Conservation (phyloP, 1,140 invertebrate genomes). For the Lepidurus apus region DNA sequence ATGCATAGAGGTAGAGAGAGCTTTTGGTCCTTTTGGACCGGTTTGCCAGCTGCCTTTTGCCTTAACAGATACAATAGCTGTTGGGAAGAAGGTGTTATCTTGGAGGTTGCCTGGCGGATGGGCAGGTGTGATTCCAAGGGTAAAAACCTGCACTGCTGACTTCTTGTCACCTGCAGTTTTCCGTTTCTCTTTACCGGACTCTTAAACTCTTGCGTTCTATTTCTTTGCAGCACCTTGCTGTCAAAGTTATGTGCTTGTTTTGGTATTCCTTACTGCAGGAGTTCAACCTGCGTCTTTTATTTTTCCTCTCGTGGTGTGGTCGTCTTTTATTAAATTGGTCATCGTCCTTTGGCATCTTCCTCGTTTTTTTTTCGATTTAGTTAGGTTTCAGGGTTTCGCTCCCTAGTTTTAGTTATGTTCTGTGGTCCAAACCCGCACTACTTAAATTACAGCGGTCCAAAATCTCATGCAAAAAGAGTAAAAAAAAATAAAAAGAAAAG, state of each 20-base stretch:
- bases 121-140: conserved; percentile 20
- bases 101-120: neutral
- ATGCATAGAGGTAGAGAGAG: neutral
- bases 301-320: neutral
- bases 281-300: neutral
- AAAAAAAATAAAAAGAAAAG: neutral
- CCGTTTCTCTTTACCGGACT: neutral
- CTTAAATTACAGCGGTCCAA: neutral
- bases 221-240: conserved; percentile 5
- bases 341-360: neutral
- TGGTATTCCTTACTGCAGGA: too few relatives aligned
- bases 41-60: neutral
- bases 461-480: neutral
- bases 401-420: neutral
- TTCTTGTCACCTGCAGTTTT: conserved; percentile 10
- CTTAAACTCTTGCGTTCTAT: neutral
- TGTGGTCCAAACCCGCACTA: neutral
- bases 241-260: neutral
- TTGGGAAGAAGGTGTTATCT: conserved; percentile 14
- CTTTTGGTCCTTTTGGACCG: neutral
- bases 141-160: neutral
- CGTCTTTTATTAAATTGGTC: neutral
- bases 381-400: neutral
- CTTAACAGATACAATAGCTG: neutral
- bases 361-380: neutral